Conservation (phyloP, 1,140 invertebrate species). For the Microplitis mediator region DNA sequence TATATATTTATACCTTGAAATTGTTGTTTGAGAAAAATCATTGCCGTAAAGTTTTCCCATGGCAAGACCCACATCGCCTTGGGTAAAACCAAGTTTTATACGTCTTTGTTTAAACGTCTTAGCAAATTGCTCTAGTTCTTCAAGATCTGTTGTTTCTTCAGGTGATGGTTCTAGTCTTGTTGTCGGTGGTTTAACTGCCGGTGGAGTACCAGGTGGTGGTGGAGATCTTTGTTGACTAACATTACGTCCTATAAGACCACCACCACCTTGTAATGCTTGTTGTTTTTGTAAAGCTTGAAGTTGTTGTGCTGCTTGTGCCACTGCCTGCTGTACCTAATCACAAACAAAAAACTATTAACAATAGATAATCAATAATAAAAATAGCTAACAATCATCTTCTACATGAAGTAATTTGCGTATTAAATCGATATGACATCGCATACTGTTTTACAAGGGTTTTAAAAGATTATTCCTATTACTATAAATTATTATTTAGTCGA, state of each 20-base stretch:
- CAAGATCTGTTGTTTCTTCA: conserved; percentile 92
- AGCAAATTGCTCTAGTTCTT: conserved; percentile 95
- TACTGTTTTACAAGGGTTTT: too few relatives aligned
- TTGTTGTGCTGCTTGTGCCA: conserved; percentile 83
- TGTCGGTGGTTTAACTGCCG: conserved; percentile 62
- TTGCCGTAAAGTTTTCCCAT: conserved; percentile 99
- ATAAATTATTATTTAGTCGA: too few relatives aligned
- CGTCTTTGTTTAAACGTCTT: conserved; percentile 95
- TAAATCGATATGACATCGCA: too few relatives aligned
- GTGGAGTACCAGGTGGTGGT: conserved; percentile 55
- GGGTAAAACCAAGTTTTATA: conserved; percentile 97
- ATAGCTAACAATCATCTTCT: too few relatives aligned
- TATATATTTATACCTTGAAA: conserved; percentile 68
- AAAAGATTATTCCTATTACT: too few relatives aligned
- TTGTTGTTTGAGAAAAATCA: conserved; percentile 99
- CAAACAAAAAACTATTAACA: conserved; percentile 1
- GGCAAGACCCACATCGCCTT: conserved; percentile 97
- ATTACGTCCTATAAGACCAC: conserved; percentile 49
- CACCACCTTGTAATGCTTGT: conserved; percentile 63
- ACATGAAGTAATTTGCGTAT: too few relatives aligned
- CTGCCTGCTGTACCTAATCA: conserved; percentile 73
- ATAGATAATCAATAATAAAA: neutral
- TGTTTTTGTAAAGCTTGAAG: conserved; percentile 80
- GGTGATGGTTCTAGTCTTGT: conserved; percentile 76
- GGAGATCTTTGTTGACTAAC: conserved; percentile 59